These are phyloP conservation scores for Lepidocolaptes lacrymiger DNA, from an alignment of 2,797 vertebrate species.

Conservation along the genomic window DNA sequence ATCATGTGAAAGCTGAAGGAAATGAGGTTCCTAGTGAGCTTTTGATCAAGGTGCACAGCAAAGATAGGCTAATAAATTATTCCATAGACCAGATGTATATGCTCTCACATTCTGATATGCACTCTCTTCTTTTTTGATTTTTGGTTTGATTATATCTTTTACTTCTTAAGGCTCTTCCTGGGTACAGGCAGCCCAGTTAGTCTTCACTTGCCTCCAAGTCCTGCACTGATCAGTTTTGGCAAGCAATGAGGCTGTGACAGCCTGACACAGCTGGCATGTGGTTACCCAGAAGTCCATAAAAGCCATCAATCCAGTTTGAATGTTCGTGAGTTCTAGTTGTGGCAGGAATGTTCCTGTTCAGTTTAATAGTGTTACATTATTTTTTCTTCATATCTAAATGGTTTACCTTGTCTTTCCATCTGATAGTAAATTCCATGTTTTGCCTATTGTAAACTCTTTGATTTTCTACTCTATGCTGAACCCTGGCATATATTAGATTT, in stretches of 20 bases:
- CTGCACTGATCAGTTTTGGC: neutral
- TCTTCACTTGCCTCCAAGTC: neutral
- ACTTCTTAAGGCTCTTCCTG: neutral
- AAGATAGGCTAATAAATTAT: neutral
- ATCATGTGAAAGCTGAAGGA: neutral
- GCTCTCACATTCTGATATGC: rapidly evolving
- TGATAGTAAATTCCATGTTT: neutral
- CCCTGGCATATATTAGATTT: neutral
- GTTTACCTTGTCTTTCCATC: neutral
- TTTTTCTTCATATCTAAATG: neutral
- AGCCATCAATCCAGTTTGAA: neutral
- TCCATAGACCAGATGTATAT: neutral
- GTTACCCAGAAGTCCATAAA: neutral
- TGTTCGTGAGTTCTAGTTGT: neutral
- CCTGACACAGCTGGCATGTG: neutral
- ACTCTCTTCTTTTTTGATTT: neutral
- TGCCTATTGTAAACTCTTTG: neutral
- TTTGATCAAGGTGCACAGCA: neutral
- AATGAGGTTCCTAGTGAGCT: neutral
- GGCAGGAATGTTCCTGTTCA: neutral
- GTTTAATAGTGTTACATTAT: neutral
- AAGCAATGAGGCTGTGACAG: neutral
- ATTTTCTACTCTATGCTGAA: neutral
- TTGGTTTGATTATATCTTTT: neutral
- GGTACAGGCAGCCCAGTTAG: neutral